phyloP scores from a whole-genome alignment of 2,888 invertebrate genomes.

The Ormyrus pomaceus region DNA sequence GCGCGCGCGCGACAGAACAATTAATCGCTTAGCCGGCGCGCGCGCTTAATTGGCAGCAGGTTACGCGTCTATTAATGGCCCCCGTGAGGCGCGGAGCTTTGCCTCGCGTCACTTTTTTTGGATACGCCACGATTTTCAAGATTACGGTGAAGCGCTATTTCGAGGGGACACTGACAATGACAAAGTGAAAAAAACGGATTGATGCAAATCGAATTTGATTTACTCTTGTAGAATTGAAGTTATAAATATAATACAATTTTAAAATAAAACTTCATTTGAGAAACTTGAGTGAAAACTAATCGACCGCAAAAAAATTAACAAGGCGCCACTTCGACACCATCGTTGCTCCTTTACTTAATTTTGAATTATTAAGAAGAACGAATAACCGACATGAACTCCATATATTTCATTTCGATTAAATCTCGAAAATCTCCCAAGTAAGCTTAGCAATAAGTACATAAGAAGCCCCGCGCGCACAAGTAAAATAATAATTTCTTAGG shows the following conservation, averaged over 20 bases:
- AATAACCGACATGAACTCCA: too few species aligned
- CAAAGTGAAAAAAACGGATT: constrained; percentile 57
- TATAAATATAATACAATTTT: too few species aligned
- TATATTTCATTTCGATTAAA: constrained; percentile 12
- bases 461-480: background rate
- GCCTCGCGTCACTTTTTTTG: constrained; percentile 2
- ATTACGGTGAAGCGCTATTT: constrained; percentile 63
- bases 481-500: constrained; percentile 34
- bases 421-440: background rate
- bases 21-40: constrained; percentile 65
- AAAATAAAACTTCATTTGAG: too few species aligned
- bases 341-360: too few species aligned
- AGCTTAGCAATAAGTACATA: background rate
- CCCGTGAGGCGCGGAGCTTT: constrained; percentile 39
- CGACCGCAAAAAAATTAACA: too few species aligned
- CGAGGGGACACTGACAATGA: background rate
- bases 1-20: constrained; percentile 56
- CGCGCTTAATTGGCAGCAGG: constrained; percentile 69
- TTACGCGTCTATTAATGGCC: constrained; percentile 71
- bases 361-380: too few species aligned
- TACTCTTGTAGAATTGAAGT: too few species aligned
- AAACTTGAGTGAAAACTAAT: too few species aligned
- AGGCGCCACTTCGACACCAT: too few species aligned
- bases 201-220: too few species aligned
- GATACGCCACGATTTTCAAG: constrained; percentile 61